phyloP scores from a whole-genome alignment of 2,113 vertebrate genomes.

The Dicentrarchus labrax region DNA sequence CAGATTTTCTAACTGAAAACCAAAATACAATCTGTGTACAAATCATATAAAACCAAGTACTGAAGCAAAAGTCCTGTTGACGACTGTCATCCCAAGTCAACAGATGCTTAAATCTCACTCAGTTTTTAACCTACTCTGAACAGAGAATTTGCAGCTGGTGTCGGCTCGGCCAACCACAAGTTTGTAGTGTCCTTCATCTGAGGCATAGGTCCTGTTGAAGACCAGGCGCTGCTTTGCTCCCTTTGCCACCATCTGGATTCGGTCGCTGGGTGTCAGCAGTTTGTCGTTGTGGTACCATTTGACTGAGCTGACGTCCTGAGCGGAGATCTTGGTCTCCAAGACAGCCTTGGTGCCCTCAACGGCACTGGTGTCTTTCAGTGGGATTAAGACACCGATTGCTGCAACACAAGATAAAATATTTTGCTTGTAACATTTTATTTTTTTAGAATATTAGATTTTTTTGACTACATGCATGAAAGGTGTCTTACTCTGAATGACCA shows the following conservation, averaged over 20 bases:
- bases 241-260: conserved; percentile 93
- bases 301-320: conserved; percentile 91
- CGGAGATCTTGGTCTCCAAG: conserved; percentile 96
- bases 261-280: conserved; percentile 88
- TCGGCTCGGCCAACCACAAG: conserved; percentile 92
- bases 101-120: background rate
- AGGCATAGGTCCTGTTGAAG: conserved; percentile 89
- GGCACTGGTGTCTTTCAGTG: conserved; percentile 90
- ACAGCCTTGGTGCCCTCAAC: conserved; percentile 96
- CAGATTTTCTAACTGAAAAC: background rate
- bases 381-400: conserved; percentile 91
- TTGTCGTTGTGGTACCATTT: conserved; percentile 94
- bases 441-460: background rate
- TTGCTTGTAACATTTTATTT: background rate
- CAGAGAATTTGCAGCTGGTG: conserved; percentile 90
- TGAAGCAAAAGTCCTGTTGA: background rate
- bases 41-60: background rate
- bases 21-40: background rate
- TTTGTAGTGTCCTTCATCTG: conserved; percentile 92
- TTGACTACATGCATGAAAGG: background rate
- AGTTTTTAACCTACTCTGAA: conserved; percentile 87
- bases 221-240: conserved; percentile 95
- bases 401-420: conserved; percentile 46
- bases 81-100: background rate
- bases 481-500: conserved; percentile 92